Evolutionary conservation across 2,113 vertebrate genomes (phyloP).

Genomic region (Sebastes schlegelii): DNA sequence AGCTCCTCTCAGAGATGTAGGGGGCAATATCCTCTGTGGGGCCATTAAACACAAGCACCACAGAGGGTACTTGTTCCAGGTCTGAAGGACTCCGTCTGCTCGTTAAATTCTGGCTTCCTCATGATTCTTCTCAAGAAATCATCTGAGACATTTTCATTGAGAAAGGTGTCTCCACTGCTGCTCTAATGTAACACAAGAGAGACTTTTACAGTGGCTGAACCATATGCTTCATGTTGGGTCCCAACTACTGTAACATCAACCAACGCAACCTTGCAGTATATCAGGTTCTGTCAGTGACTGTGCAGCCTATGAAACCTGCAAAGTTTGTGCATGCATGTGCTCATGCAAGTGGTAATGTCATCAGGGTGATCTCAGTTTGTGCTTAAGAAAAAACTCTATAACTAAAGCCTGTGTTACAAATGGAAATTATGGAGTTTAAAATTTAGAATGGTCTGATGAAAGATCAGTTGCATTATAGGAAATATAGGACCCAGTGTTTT

Average conservation of each 20-base stretch:
- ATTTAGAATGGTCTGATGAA: background rate
- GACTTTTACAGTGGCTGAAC: constrained; percentile 9
- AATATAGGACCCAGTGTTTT: background rate
- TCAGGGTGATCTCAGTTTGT: background rate
- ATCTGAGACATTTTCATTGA: constrained; percentile 45
- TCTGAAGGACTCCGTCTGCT: constrained; percentile 58
- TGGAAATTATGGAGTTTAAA: background rate
- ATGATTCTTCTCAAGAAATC: constrained; percentile 60
- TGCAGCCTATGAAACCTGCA: background rate
- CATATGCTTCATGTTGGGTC: background rate
- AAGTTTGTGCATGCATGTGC: background rate
- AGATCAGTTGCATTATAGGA: background rate
- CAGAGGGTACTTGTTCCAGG: constrained; percentile 59
- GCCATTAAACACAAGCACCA: constrained; percentile 75
- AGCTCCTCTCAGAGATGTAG: constrained; percentile 64
- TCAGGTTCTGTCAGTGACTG: background rate
- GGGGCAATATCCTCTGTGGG: constrained; percentile 69
- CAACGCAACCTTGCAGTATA: background rate
- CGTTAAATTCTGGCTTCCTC: constrained; percentile 60
- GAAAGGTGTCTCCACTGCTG: constrained; percentile 5
- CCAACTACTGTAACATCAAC: background rate
- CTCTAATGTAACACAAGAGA: constrained; percentile 1
- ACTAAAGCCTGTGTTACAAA: background rate
- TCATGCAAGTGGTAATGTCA: background rate
- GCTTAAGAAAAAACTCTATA: background rate